phyloP scores from a whole-genome alignment of 1,140 invertebrate genomes.

The Drosophila pectinifera region DNA sequence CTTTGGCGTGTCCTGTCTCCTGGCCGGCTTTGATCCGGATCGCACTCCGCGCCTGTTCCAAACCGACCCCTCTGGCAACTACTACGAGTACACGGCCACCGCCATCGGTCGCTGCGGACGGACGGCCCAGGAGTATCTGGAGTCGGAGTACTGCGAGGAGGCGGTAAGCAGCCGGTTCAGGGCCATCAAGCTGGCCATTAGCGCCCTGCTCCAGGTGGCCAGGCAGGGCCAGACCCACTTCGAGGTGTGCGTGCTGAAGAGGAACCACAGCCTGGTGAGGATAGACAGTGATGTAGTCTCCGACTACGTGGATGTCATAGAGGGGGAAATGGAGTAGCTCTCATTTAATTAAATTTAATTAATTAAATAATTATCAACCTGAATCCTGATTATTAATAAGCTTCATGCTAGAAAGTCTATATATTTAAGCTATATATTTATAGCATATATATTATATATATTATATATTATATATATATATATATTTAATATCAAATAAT shows the following conservation, averaged over 20 bases:
- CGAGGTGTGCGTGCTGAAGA: neutral
- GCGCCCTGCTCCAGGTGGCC: neutral
- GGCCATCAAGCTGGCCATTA: neutral
- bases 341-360: too few relatives aligned
- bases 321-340: too few relatives aligned
- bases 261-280: neutral
- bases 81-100: neutral
- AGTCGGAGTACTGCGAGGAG: neutral
- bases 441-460: too few relatives aligned
- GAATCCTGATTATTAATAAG: too few relatives aligned
- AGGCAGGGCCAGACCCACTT: neutral
- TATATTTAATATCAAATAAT: too few relatives aligned
- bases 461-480: too few relatives aligned
- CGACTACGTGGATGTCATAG: neutral
- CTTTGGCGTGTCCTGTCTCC: neutral
- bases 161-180: neutral
- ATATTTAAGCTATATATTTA: too few relatives aligned
- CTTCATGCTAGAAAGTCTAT: too few relatives aligned
- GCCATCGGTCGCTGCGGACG: neutral
- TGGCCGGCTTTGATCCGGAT: neutral
- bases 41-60: neutral
- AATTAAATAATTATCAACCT: too few relatives aligned
- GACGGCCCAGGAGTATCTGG: neutral
- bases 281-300: neutral
- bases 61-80: slow-evolving; percentile 5